Evolutionary conservation across 1,140 invertebrate genomes (phyloP).

Genomic region (Daktulosphaira vitifoliae): DNA sequence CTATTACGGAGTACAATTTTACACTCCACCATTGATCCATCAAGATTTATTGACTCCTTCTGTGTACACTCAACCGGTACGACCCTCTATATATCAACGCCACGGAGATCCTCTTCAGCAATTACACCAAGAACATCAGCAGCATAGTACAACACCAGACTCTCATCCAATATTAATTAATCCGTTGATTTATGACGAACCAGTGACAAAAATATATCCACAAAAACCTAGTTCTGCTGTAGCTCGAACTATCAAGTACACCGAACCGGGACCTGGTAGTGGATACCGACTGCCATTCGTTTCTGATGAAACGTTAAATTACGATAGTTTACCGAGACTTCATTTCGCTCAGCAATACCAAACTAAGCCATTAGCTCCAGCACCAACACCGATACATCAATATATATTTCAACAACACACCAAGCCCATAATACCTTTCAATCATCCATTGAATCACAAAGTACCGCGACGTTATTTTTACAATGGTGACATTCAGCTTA

Average conservation of each 20-base stretch:
- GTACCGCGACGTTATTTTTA: background rate
- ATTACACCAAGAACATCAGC: background rate
- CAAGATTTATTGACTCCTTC: too few species aligned
- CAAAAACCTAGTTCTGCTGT: background rate
- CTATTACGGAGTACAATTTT: conserved; percentile 1
- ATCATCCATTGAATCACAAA: background rate
- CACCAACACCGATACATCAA: background rate
- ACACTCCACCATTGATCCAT: conserved; percentile 3
- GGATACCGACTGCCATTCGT: conserved; percentile 40
- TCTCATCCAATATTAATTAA: conserved; percentile 2
- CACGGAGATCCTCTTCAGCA: background rate
- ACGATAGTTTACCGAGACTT: background rate
- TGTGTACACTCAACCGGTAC: background rate
- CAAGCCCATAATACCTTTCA: background rate
- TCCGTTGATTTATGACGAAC: background rate
- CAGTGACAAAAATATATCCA: background rate
- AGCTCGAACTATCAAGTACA: background rate
- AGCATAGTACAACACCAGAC: background rate
- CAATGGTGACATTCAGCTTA: conserved; percentile 46
- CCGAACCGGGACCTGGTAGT: conserved; percentile 35
- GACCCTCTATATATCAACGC: background rate
- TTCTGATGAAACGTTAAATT: background rate
- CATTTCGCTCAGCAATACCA: background rate
- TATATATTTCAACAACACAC: background rate
- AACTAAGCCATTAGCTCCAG: background rate